Evolutionary conservation across 2,113 vertebrate species (phyloP).

Genomic region (Nothobranchius furzeri): DNA sequence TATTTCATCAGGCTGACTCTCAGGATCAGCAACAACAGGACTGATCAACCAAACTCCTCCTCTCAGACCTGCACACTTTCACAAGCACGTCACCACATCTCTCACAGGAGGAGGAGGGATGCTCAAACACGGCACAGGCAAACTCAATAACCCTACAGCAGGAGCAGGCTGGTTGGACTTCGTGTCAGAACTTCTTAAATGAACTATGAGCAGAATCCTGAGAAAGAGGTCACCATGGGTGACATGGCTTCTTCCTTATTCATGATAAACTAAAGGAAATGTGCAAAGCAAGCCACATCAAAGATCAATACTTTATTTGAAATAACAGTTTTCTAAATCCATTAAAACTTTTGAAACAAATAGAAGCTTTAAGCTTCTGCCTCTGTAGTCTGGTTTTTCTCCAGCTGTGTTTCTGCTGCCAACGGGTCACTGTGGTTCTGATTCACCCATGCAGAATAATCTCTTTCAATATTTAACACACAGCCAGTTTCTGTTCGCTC

Average conservation of each 20-base stretch:
- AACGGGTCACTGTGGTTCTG: constrained; percentile 27
- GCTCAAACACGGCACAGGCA: constrained; percentile 36
- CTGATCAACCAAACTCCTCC: constrained; percentile 30
- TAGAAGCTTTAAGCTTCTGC: too few species aligned
- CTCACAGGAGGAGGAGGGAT: constrained; percentile 2
- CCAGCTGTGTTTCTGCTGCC: constrained; percentile 5
- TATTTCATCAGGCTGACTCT: constrained; percentile 56
- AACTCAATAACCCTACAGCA: constrained; percentile 61
- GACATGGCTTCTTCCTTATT: too few species aligned
- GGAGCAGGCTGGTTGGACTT: constrained; percentile 16
- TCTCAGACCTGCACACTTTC: constrained; percentile 21
- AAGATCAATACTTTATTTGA: too few species aligned
- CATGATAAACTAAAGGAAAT: too few species aligned
- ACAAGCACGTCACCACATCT: constrained; percentile 24
- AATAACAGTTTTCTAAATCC: too few species aligned
- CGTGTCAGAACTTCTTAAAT: constrained; percentile 30
- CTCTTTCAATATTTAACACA: constrained; percentile 72
- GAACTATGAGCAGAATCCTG: too few species aligned
- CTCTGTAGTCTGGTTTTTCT: neutral
- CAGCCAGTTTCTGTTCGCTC: constrained; percentile 26
- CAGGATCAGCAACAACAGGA: constrained; percentile 10
- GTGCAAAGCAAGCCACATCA: too few species aligned
- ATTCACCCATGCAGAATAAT: constrained; percentile 55
- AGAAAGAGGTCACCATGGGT: too few species aligned
- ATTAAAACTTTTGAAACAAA: too few species aligned